These are phyloP conservation scores for Brachyopa scutellaris DNA, from an alignment of 2,888 invertebrate species.

Conservation along the genomic window DNA sequence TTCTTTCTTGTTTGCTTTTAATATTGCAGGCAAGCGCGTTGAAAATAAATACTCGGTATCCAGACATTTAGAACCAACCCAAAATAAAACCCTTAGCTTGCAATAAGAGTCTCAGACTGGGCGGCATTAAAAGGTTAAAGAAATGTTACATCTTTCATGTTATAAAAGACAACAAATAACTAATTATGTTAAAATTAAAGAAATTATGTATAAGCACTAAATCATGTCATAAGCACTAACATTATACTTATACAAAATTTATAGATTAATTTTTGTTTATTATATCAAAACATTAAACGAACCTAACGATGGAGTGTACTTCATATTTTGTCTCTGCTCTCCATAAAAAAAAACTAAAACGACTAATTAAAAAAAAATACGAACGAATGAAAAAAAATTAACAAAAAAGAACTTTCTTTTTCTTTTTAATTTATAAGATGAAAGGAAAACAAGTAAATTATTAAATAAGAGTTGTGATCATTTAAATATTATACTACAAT, in stretches of 20 bases:
- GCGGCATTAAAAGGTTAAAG: background rate
- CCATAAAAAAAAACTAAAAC: conserved; percentile 11
- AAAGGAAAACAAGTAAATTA: conserved; percentile 64
- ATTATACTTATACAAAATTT: conserved; percentile 47
- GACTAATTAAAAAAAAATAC: conserved; percentile 14
- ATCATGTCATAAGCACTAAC: conserved; percentile 45
- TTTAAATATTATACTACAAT: conserved; percentile 79
- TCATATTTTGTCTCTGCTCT: conserved; percentile 12
- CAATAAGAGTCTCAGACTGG: conserved; percentile 27
- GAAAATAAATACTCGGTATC: background rate
- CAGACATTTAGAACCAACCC: conserved; percentile 1
- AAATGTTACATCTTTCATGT: conserved; percentile 56
- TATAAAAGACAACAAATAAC: conserved; percentile 29
- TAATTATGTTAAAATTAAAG: conserved; percentile 9
- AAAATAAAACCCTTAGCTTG: background rate
- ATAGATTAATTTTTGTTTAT: conserved; percentile 23
- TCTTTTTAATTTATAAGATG: conserved; percentile 37
- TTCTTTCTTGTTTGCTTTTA: conserved; percentile 7
- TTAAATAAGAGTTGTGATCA: conserved; percentile 82
- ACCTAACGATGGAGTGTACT: conserved; percentile 29
- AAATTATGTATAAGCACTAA: conserved; percentile 6
- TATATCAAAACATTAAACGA: conserved; percentile 20
- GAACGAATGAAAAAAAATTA: conserved; percentile 36
- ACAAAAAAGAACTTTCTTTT: conserved; percentile 13
- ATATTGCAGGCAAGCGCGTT: conserved; percentile 59